A percentile compares a stretch with the other conserved stretches of the same genome.
Evolutionary conservation across 37 sponge, comb jelly and placozoan genomes (phyloP).

Genomic region (Diacarnus erythraeanus): DNA sequence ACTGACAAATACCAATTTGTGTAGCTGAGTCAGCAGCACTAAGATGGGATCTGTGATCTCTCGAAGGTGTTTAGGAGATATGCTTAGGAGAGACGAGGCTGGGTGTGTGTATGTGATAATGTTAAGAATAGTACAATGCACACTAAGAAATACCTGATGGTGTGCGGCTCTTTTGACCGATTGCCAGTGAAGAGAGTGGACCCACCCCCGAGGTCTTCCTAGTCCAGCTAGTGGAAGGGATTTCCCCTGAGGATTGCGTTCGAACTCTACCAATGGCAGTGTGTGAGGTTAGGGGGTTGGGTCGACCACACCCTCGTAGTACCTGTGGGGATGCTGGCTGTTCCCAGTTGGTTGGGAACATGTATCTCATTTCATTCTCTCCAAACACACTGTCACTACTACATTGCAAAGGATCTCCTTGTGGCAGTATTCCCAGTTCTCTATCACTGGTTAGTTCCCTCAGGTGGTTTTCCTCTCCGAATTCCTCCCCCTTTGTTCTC

Average conservation of each 20-base stretch:
- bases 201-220: neutral
- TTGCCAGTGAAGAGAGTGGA: slow-evolving; percentile 6
- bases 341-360: neutral
- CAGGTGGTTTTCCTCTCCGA: neutral
- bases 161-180: slow-evolving; percentile 11
- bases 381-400: slow-evolving; percentile 2
- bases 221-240: neutral
- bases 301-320: neutral
- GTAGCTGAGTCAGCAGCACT: slow-evolving; percentile 63
- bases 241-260: neutral
- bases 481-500: neutral
- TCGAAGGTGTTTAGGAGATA: slow-evolving; percentile 67
- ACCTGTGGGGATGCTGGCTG: neutral
- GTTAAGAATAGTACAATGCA: neutral
- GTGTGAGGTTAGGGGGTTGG: slow-evolving; percentile 10
- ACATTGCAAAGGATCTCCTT: neutral
- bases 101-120: neutral
- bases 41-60: slow-evolving; percentile 77
- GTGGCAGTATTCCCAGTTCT: neutral
- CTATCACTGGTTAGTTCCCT: too few relatives aligned
- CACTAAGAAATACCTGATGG: slow-evolving; percentile 6
- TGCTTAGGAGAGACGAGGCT: slow-evolving; percentile 46
- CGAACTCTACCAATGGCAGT: neutral
- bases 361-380: neutral
- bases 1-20: slow-evolving; percentile 75